These are phyloP conservation scores for Amaurobius ferox DNA, from an alignment of 2,888 invertebrate species.

Conservation along the genomic window DNA sequence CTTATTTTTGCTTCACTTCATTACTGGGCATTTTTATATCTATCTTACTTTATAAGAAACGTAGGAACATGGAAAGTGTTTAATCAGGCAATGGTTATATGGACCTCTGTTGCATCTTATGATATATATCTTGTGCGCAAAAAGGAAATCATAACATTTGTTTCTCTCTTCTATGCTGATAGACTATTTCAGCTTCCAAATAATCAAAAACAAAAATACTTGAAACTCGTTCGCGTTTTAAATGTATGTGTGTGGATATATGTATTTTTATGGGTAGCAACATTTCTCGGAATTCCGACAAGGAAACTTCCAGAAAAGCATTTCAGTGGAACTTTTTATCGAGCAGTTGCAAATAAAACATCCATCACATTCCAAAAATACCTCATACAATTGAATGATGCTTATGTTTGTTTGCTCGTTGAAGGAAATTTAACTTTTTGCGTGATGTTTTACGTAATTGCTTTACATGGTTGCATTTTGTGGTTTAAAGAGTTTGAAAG, in stretches of 20 bases:
- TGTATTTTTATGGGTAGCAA: slow-evolving; percentile 26
- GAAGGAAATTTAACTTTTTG: slow-evolving; percentile 49
- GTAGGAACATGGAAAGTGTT: slow-evolving; percentile 48
- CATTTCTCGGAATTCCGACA: slow-evolving; percentile 37
- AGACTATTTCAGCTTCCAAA: background rate
- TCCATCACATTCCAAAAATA: slow-evolving; percentile 10
- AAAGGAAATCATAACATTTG: slow-evolving; percentile 14
- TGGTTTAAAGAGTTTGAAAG: slow-evolving; percentile 40
- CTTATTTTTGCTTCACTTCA: slow-evolving; percentile 26
- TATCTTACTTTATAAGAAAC: slow-evolving; percentile 36
- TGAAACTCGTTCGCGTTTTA: slow-evolving; percentile 13
- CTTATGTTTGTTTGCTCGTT: slow-evolving; percentile 31
- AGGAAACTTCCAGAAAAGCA: slow-evolving; percentile 20
- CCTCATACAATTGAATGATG: slow-evolving; percentile 36
- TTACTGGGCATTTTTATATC: slow-evolving; percentile 42
- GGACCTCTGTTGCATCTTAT: slow-evolving; percentile 36
- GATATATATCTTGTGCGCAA: slow-evolving; percentile 31
- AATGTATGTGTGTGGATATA: slow-evolving; percentile 32
- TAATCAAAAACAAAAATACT: slow-evolving; percentile 18
- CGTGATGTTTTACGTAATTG: slow-evolving; percentile 15
- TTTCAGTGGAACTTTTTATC: slow-evolving; percentile 24
- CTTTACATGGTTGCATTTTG: slow-evolving; percentile 18
- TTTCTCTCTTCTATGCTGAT: slow-evolving; percentile 16
- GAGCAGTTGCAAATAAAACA: slow-evolving; percentile 31
- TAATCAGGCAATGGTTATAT: slow-evolving; percentile 44